Conservation (phyloP, 1,140 invertebrate species). For the Tetragnatha versicolor region DNA sequence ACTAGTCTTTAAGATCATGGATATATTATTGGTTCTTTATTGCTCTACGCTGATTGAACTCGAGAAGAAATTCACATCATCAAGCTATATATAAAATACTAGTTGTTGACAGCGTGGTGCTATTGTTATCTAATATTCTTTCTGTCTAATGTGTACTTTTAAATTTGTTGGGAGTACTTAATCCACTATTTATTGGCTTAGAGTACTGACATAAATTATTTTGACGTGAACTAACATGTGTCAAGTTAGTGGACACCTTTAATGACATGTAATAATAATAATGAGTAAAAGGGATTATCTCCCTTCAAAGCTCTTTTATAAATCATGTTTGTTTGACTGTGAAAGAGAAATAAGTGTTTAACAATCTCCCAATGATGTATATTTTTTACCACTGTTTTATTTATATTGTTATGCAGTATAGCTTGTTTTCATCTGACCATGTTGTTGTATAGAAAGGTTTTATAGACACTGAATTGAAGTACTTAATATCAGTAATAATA, state of each 20-base stretch:
- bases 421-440: slow-evolving; percentile 14
- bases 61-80: background rate
- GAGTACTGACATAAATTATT: slow-evolving; percentile 36
- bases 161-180: slow-evolving; percentile 24
- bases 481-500: no score
- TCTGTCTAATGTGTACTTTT: slow-evolving; percentile 16
- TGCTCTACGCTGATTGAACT: slow-evolving; percentile 17
- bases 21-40: background rate
- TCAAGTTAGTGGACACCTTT: background rate
- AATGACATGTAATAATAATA: background rate
- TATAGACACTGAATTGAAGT: no score
- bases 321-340: background rate
- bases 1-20: slow-evolving; percentile 18
- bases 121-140: slow-evolving; percentile 27
- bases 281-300: background rate
- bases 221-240: slow-evolving; percentile 1
- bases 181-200: slow-evolving; percentile 22
- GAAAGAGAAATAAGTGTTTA: background rate
- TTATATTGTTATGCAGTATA: slow-evolving; percentile 5
- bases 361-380: background rate
- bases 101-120: slow-evolving; percentile 29
- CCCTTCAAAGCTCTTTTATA: background rate
- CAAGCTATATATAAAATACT: background rate
- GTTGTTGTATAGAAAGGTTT: no score
- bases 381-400: slow-evolving; percentile 14